Evolutionary conservation across 2,888 invertebrate species (phyloP), one percentile per base, ranked within the genome.

Genomic region (Sialis fuliginosa): DNA sequence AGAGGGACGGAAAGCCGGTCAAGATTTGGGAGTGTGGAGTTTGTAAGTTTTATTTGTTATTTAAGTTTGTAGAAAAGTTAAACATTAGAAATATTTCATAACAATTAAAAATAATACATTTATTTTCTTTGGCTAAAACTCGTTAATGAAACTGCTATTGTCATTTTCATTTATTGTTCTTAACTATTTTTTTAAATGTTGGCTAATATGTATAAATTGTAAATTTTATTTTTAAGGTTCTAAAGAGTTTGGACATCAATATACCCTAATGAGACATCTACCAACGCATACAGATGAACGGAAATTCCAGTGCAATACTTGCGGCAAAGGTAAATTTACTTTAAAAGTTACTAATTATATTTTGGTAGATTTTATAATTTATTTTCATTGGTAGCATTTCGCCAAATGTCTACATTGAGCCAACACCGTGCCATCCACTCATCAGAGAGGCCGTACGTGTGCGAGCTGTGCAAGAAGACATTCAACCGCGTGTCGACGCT

Each of bases 371-470:
- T n/a, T n/a, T n/a, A n/a, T n/a, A n/a, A 34, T 33, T 39, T 13
- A 30, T 31, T 34, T 12, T 35, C 32, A 49, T 49, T 45, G 52
- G 48, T 49, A 63, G 77, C 79, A 52, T 81, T 81, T 57, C 68
- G 81, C 0, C 80, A 83, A 62, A 74, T 82, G 57, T 82, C 82
- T 34, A 84, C 83, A 1, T 62, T 85, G 42, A 79, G 79, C 53
- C 84, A 84, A 56, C 84, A 85, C 56, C 72, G 77, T 44, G 81
- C 82, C n/a, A 83, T 82, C 56, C 84, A 84, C 58, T 82, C 81
- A n/a, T 72, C 77, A 35, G 79, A 77, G 35, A 66, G 83, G 40
- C 83, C 83, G 1, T 81, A 81, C 57, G 67, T 77, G 44, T 85
- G 84, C 58, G 81, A 81, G 65, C 71, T 76, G 6, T 85, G 84